These are phyloP conservation scores for Thamnaconus septentrionalis DNA, from an alignment of 2,113 vertebrate genomes.

Conservation along the genomic window DNA sequence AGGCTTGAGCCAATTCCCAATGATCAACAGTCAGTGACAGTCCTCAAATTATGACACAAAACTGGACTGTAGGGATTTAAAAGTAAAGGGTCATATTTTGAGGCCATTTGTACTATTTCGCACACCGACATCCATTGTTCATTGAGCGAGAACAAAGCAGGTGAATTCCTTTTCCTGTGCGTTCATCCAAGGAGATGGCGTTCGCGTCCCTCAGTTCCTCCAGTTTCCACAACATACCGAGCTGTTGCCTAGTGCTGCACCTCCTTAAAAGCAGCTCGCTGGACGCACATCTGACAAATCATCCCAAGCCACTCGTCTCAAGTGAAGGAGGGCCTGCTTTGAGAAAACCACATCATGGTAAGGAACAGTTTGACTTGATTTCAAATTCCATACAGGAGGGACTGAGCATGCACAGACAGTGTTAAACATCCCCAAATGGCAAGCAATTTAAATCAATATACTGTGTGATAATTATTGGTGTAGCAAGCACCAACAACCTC, in stretches of 20 bases:
- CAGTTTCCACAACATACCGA: slow-evolving; percentile 59
- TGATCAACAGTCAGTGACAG: neutral
- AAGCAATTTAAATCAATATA: too few species aligned
- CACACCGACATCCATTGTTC: slow-evolving; percentile 15
- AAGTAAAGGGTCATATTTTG: slow-evolving; percentile 30
- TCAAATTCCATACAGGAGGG: neutral
- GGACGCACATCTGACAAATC: slow-evolving; percentile 17
- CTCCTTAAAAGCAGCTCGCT: slow-evolving; percentile 36
- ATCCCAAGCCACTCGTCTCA: slow-evolving; percentile 44
- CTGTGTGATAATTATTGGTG: too few species aligned
- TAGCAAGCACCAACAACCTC: too few species aligned
- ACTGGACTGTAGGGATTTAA: neutral
- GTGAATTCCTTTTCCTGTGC: slow-evolving; percentile 13
- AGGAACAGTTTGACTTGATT: slow-evolving; percentile 15
- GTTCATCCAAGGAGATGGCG: slow-evolving; percentile 32
- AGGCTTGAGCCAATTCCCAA: neutral
- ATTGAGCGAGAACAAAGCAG: neutral
- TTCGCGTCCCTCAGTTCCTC: slow-evolving; percentile 44
- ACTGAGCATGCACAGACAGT: too few species aligned
- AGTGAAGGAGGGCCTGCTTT: slow-evolving; percentile 34
- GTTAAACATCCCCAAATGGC: too few species aligned
- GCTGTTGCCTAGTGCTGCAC: slow-evolving; percentile 47
- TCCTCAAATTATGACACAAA: neutral
- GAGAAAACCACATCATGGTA: slow-evolving; percentile 49
- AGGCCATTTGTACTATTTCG: slow-evolving; percentile 12